A percentile compares a stretch with the other conserved stretches of the same genome.
Evolutionary conservation across 2,797 vertebrate genomes (phyloP).

Genomic region (Myotis myotis): DNA sequence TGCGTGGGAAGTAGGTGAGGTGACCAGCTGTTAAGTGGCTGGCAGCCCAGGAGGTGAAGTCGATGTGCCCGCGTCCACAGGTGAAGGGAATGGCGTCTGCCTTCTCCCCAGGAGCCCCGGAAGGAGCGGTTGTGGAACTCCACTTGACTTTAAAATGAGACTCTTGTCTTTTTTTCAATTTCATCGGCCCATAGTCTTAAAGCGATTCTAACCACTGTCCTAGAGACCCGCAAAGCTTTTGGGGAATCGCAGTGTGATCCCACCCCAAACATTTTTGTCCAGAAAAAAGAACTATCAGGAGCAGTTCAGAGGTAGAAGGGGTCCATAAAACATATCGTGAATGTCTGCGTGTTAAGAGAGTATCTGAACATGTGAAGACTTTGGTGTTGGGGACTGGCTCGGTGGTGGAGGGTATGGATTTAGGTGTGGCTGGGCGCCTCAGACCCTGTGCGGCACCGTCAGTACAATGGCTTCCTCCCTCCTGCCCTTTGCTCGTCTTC

Average conservation of each 20-base stretch:
- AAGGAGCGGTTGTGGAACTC: background rate
- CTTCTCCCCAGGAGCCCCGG: background rate
- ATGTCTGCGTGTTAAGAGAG: background rate
- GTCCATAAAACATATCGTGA: background rate
- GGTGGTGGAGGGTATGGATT: fast-evolving
- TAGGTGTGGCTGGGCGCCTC: fast-evolving
- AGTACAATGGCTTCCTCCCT: no score
- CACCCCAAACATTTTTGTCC: background rate
- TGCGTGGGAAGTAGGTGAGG: background rate
- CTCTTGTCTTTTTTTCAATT: background rate
- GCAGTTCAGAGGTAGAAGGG: background rate
- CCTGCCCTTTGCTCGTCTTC: background rate
- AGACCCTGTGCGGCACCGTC: fast-evolving
- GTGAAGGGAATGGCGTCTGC: background rate
- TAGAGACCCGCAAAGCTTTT: background rate
- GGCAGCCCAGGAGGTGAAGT: background rate
- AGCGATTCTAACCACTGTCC: background rate
- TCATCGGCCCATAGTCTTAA: background rate
- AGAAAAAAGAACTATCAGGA: background rate
- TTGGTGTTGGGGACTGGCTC: fast-evolving
- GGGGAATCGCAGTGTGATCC: background rate
- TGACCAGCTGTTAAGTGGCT: background rate
- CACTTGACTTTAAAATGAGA: background rate
- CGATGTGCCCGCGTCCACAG: background rate
- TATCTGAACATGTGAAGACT: fast-evolving